Evolutionary conservation across 2,797 vertebrate genomes (phyloP).

Genomic region (Acestrorhynchus altus): DNA sequence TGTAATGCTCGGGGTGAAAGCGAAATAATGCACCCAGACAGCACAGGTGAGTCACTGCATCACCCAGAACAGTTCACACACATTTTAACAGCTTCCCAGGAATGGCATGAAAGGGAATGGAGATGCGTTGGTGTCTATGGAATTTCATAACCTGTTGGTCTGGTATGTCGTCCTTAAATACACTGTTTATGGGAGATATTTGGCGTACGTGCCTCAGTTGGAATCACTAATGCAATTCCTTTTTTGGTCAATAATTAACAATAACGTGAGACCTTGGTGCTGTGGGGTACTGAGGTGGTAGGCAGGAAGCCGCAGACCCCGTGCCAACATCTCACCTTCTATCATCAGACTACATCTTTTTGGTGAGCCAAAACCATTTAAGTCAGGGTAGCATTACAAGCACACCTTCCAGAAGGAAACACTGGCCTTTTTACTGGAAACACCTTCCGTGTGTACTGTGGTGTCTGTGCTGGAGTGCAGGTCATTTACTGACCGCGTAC

Average conservation of each 20-base stretch:
- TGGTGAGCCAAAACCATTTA: too few species aligned
- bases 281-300: too few species aligned
- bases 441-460: too few species aligned
- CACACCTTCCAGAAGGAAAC: too few species aligned
- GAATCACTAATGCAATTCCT: neutral
- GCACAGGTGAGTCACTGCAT: constrained; percentile 7
- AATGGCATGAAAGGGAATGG: neutral
- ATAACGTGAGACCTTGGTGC: neutral
- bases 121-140: neutral
- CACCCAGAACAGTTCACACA: neutral
- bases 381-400: too few species aligned
- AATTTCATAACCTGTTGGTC: neutral
- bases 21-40: neutral
- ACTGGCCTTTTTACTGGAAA: too few species aligned
- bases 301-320: too few species aligned
- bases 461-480: neutral
- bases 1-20: constrained; percentile 5
- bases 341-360: too few species aligned
- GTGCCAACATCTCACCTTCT: too few species aligned
- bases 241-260: neutral
- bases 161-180: neutral
- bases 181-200: neutral
- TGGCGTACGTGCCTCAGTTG: neutral
- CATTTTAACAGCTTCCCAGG: neutral
- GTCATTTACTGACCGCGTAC: neutral